A percentile compares a stretch with the other conserved stretches of the same genome.
These are phyloP conservation scores for Orthosia incerta DNA, from an alignment of 2,888 invertebrate species.

Conservation along the genomic window DNA sequence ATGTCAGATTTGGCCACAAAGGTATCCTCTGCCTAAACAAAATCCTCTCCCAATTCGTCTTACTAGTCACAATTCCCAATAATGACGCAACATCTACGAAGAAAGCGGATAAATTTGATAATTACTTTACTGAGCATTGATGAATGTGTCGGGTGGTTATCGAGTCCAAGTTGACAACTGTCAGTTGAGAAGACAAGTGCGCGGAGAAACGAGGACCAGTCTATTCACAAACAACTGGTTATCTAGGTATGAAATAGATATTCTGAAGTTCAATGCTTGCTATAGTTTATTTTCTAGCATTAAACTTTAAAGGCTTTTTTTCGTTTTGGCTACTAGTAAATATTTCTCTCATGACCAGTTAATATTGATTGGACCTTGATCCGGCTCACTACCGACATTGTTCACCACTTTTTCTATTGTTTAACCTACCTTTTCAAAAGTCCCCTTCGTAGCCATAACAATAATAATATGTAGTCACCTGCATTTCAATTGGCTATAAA, in stretches of 20 bases:
- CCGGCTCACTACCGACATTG: background rate
- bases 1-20: background rate
- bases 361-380: slow-evolving; percentile 8
- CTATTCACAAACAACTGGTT: slow-evolving; percentile 60
- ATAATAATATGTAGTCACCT: slow-evolving; percentile 35
- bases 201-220: slow-evolving; percentile 52
- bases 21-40: background rate
- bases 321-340: background rate
- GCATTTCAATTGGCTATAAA: slow-evolving; percentile 31
- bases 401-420: slow-evolving; percentile 36
- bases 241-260: slow-evolving; percentile 50
- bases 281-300: slow-evolving; percentile 19
- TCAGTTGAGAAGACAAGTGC: slow-evolving; percentile 55
- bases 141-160: slow-evolving; percentile 51
- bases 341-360: background rate
- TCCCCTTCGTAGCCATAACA: slow-evolving; percentile 11
- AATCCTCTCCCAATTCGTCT: background rate
- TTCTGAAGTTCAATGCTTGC: slow-evolving; percentile 51
- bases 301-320: background rate
- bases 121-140: slow-evolving; percentile 44
- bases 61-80: background rate
- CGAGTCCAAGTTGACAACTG: slow-evolving; percentile 60
- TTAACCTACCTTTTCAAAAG: slow-evolving; percentile 3
- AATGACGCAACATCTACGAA: slow-evolving; percentile 8
- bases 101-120: slow-evolving; percentile 18